A percentile compares a stretch with the other conserved stretches of the same genome.
These are phyloP conservation scores for Formica selysi DNA, from an alignment of 1,140 invertebrate species.

Conservation along the genomic window DNA sequence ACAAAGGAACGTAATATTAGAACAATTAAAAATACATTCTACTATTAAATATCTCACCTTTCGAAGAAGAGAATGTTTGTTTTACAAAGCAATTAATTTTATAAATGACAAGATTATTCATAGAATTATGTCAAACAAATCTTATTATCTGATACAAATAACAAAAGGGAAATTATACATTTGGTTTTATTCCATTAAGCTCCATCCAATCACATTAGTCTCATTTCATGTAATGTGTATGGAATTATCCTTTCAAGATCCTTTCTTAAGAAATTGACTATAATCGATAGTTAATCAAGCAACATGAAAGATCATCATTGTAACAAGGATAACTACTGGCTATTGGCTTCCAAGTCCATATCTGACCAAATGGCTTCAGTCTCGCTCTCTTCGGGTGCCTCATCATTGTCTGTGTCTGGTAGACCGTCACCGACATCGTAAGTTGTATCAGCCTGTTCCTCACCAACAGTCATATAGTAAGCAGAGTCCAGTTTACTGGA, in stretches of 20 bases:
- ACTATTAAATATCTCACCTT: no score
- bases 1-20: no score
- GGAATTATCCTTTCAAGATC: background rate
- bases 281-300: background rate
- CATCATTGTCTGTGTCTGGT: constrained; percentile 85
- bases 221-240: background rate
- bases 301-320: background rate
- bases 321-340: constrained; percentile 78
- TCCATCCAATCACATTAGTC: constrained; percentile 20
- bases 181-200: constrained; percentile 1
- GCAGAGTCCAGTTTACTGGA: constrained; percentile 86
- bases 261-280: background rate
- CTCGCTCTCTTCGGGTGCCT: constrained; percentile 88
- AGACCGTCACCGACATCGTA: constrained; percentile 88
- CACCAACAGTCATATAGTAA: constrained; percentile 87
- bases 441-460: constrained; percentile 87
- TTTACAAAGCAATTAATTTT: no score
- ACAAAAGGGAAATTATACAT: constrained; percentile 10
- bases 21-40: no score
- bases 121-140: no score
- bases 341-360: constrained; percentile 87
- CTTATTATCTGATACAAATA: background rate
- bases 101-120: no score
- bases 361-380: constrained; percentile 89
- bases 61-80: no score